These are phyloP conservation scores for Parnassius glacialis DNA, from an alignment of 2,888 invertebrate species.

Conservation along the genomic window DNA sequence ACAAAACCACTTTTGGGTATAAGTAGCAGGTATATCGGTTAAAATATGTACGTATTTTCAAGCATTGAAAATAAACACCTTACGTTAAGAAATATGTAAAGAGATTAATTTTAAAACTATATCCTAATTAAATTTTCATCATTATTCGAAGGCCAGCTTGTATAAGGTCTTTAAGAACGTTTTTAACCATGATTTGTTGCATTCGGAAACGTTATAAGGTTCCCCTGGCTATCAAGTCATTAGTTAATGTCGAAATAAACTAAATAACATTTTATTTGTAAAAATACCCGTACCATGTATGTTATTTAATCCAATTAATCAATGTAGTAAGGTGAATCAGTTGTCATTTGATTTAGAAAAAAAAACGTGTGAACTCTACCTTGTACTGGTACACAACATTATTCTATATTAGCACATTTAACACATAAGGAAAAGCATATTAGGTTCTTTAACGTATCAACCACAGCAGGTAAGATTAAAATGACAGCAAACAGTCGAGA, in stretches of 20 bases:
- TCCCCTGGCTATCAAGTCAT: slow-evolving; percentile 40
- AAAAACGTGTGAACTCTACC: slow-evolving; percentile 36
- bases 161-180: slow-evolving; percentile 21
- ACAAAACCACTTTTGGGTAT: too few species aligned
- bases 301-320: slow-evolving; percentile 61
- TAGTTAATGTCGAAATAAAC: slow-evolving; percentile 54
- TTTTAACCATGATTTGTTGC: slow-evolving; percentile 25
- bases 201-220: slow-evolving; percentile 27
- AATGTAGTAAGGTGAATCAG: slow-evolving; percentile 51
- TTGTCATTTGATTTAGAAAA: slow-evolving; percentile 49
- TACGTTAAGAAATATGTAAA: slow-evolving; percentile 14
- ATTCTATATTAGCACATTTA: too few species aligned
- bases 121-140: slow-evolving; percentile 21
- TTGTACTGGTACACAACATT: slow-evolving; percentile 28
- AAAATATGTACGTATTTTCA: too few species aligned
- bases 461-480: too few species aligned
- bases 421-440: too few species aligned
- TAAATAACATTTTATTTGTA: slow-evolving; percentile 43
- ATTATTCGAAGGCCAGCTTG: slow-evolving; percentile 15
- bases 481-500: too few species aligned
- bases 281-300: slow-evolving; percentile 48
- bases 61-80: slow-evolving; percentile 15
- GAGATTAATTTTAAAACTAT: slow-evolving; percentile 21
- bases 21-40: too few species aligned
- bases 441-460: too few species aligned